These are phyloP conservation scores for Cyphomyrus plagiostoma DNA, from an alignment of 2,113 vertebrate species.

Conservation along the genomic window DNA sequence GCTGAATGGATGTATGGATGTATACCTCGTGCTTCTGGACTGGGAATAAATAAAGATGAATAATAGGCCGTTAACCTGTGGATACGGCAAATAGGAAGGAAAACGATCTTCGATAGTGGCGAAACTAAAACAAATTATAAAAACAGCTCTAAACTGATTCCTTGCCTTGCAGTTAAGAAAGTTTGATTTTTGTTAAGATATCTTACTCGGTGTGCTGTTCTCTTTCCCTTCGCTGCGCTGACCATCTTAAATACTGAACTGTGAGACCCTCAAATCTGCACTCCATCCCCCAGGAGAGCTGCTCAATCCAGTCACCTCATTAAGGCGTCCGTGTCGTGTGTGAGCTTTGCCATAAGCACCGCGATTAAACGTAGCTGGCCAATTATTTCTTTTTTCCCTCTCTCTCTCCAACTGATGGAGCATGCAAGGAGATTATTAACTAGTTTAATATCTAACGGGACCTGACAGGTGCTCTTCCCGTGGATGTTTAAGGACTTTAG, in stretches of 20 bases:
- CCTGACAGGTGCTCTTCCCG: constrained; percentile 55
- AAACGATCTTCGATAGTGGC: not conserved
- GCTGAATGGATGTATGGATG: not conserved
- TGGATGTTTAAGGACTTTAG: constrained; percentile 51
- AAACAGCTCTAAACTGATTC: not conserved
- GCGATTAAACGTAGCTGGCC: constrained; percentile 45
- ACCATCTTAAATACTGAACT: not conserved
- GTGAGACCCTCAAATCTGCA: constrained; percentile 29
- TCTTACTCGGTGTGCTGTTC: constrained; percentile 5
- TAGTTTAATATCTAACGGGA: constrained; percentile 54
- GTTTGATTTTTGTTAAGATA: not conserved
- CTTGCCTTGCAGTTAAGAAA: not conserved
- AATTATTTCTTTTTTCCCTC: constrained; percentile 40
- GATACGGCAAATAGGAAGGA: not conserved
- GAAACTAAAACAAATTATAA: not conserved
- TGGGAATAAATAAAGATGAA: not conserved
- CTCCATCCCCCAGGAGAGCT: constrained; percentile 28
- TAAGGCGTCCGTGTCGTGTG: constrained; percentile 44
- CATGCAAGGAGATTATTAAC: constrained; percentile 48
- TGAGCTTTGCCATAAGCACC: constrained; percentile 17
- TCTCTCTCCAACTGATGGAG: constrained; percentile 20
- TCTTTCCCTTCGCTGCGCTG: constrained; percentile 17
- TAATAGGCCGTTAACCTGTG: not conserved
- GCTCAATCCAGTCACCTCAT: constrained; percentile 55
- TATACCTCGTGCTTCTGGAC: not conserved